These are phyloP conservation scores for Garra rufa DNA, from an alignment of 2,113 vertebrate species.

Conservation along the genomic window DNA sequence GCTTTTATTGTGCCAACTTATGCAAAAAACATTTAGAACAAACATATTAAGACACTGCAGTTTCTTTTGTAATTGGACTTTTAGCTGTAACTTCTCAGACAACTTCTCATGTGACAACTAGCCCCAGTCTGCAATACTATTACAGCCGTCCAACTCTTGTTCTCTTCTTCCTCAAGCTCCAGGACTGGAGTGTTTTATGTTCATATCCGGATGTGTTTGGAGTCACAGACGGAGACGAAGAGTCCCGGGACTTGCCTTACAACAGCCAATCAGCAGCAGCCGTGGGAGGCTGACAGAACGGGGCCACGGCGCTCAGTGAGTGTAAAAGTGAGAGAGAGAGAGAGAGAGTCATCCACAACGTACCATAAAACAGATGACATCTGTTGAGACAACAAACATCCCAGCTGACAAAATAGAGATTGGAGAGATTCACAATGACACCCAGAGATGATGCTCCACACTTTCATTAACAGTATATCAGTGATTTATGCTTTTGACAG, in stretches of 20 bases:
- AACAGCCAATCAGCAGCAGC: conserved; percentile 75
- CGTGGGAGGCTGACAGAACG: conserved; percentile 84
- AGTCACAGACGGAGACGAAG: conserved; percentile 63
- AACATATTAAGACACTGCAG: too few species aligned
- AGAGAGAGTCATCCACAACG: not conserved
- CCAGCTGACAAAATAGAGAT: not conserved
- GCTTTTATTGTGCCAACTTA: too few species aligned
- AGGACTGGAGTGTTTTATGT: not conserved
- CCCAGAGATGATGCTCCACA: not conserved
- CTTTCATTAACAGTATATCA: not conserved
- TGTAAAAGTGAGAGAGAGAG: not conserved
- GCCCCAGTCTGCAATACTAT: not conserved
- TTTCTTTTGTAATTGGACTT: too few species aligned
- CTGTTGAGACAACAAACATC: conserved; percentile 2
- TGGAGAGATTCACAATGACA: not conserved
- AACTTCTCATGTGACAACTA: not conserved
- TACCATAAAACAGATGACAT: not conserved
- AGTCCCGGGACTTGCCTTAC: conserved; percentile 50
- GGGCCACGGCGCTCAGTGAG: conserved; percentile 71
- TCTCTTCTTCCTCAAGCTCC: not conserved
- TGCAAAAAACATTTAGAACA: too few species aligned
- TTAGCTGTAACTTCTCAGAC: not conserved
- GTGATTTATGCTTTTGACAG: not conserved
- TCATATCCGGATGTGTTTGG: not conserved
- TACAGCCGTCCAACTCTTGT: not conserved